phyloP scores from a whole-genome alignment of 2,113 vertebrate species.

The Microtus ochrogaster region DNA sequence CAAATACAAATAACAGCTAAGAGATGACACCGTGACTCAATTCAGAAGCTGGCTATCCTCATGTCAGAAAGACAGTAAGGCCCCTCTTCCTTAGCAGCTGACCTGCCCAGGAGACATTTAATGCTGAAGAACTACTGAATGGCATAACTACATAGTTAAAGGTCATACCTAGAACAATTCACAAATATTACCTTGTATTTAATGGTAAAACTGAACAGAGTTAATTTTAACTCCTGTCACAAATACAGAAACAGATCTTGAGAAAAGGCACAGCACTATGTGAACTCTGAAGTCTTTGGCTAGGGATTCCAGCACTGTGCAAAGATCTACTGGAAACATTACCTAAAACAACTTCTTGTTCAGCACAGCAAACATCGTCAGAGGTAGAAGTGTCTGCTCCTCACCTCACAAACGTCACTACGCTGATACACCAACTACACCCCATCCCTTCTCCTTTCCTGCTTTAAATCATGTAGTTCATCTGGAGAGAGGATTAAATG shows the following conservation, averaged over 20 bases:
- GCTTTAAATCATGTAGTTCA: conserved; percentile 19
- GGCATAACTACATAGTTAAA: not conserved
- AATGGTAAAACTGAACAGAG: not conserved
- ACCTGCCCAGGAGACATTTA: conserved; percentile 11
- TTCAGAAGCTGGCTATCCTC: not conserved
- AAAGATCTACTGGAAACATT: not conserved
- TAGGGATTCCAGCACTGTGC: not conserved
- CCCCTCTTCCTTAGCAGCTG: not conserved
- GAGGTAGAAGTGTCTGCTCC: not conserved
- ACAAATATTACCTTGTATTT: not conserved
- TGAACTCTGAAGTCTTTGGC: conserved; percentile 9
- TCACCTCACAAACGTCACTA: not conserved
- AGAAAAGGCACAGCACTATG: not conserved
- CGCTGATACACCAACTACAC: not conserved
- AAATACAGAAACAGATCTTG: conserved; percentile 26
- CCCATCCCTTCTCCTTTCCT: not conserved
- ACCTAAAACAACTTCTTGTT: not conserved
- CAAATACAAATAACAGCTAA: not conserved
- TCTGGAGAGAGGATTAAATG: not conserved
- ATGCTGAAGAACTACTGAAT: conserved; percentile 19
- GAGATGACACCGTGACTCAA: not conserved
- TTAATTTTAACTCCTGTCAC: conserved; percentile 29
- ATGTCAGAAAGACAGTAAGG: not conserved
- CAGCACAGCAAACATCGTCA: not conserved
- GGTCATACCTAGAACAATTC: not conserved